Base-by-base conservation (phyloP, 2,888 invertebrate species). In the Tiliacea citrago region DNA sequence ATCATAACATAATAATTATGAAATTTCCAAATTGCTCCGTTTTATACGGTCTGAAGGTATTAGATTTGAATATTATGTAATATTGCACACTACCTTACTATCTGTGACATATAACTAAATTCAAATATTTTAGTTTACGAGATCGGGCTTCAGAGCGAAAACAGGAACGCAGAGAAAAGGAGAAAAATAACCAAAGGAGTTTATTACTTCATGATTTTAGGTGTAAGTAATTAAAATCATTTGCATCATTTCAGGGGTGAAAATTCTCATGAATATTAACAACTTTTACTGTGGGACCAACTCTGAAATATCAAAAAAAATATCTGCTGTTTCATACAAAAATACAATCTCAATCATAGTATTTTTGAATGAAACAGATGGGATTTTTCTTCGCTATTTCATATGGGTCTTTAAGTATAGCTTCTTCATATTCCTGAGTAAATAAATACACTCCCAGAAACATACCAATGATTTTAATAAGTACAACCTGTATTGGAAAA, bases 371-470 rank as follows among this genome's bases (percentile, higher is more conserved):
- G 29, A 61, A 74, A 51, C 10, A 16, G 13, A 5, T 9, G 0
- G 5, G 16, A 35, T 2, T 6, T 13, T 5, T 24, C 53, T 47
- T 42, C 1, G 16, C 9, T 1, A 7, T 51, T 51, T 45, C 24
- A 13, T 16, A 13, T 8, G 7, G 0, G 0, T 39, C 21, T 0
- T 4, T 63, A 39, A n/a, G 1, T 47, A n/a, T 1, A 39, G 39
- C 21, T 63, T 75, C 16, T 53, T 75, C 9, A 21, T 62, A 51
- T 73, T 73, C 8, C n/a, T 42, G 29, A n/a, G 49, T 4, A 29
- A 9, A 39, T 35, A 74, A 8, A 29, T 29, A 29, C 45, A 47
- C 3, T 10, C 16, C 9, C 16, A 21, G 21, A 53, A 74, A 8
- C 29, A 53, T 62, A 24, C n/a, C 5, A 13, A 75, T 62, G 35